Conservation (phyloP, 2,113 vertebrate genomes). For the Hypomesus transpacificus region DNA sequence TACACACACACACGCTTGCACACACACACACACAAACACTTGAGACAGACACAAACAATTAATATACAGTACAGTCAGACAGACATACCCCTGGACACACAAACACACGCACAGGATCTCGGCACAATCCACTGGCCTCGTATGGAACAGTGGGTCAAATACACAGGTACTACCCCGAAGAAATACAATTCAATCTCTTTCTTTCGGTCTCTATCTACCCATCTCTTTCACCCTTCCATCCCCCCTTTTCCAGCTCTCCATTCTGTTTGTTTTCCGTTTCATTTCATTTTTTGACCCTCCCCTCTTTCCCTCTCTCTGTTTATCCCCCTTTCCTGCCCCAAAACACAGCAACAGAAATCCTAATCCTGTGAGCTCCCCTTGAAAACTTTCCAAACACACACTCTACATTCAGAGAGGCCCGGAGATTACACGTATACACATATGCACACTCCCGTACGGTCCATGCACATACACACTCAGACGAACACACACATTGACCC, state of each 20-base stretch:
- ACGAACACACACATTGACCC: neutral
- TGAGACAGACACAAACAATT: constrained; percentile 24
- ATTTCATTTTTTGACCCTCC: neutral
- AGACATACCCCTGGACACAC: constrained; percentile 4
- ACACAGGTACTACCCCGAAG: constrained; percentile 45
- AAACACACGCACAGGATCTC: constrained; percentile 40
- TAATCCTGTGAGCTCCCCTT: constrained; percentile 66
- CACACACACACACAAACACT: neutral
- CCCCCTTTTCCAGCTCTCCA: neutral
- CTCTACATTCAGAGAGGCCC: constrained; percentile 44
- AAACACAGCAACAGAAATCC: constrained; percentile 44
- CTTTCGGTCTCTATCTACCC: too few relatives aligned
- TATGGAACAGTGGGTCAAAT: constrained; percentile 45
- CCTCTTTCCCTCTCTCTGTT: neutral
- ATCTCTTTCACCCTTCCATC: too few relatives aligned
- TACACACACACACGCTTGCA: too few relatives aligned
- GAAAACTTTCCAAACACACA: constrained; percentile 59
- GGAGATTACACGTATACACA: constrained; percentile 20
- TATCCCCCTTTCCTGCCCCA: constrained; percentile 31
- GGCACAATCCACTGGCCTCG: constrained; percentile 60
- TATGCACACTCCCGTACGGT: constrained; percentile 22
- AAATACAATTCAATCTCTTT: constrained; percentile 35
- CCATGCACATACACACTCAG: constrained; percentile 1
- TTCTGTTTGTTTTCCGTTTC: neutral
- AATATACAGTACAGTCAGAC: neutral